phyloP scores from a whole-genome alignment of 2,113 vertebrate genomes.

The Montifringilla adamsi region DNA sequence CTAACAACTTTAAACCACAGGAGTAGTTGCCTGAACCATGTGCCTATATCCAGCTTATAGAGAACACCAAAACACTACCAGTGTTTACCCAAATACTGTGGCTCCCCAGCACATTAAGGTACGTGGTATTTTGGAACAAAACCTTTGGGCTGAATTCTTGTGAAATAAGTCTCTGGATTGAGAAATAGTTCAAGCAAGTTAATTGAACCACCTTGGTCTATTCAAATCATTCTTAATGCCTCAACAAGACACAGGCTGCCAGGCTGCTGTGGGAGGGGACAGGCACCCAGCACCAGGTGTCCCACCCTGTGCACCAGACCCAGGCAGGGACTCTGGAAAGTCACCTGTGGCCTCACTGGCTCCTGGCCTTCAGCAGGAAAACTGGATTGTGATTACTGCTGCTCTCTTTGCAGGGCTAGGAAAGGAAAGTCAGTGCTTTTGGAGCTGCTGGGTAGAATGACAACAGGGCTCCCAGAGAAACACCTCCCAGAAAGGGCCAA shows the following conservation, averaged over 20 bases:
- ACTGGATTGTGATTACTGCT: fast-evolving
- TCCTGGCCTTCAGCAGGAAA: background rate
- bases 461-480: background rate
- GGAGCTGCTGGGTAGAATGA: background rate
- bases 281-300: fast-evolving
- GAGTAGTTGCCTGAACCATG: background rate
- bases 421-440: background rate
- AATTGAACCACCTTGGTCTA: background rate
- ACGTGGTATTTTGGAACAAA: background rate
- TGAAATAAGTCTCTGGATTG: background rate
- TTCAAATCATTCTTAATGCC: background rate
- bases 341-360: background rate
- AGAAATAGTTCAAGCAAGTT: background rate
- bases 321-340: background rate
- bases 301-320: background rate
- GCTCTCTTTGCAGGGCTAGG: background rate
- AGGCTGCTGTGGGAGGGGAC: background rate
- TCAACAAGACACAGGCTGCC: background rate
- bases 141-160: background rate
- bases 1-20: background rate
- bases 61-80: background rate
- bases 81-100: background rate
- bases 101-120: background rate
- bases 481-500: background rate
- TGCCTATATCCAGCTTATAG: background rate